Percentiles rank a stretch among this genome's conserved stretches.
phyloP scores from a whole-genome alignment of 2,113 vertebrate species.

The Aspiorhynchus laticeps region DNA sequence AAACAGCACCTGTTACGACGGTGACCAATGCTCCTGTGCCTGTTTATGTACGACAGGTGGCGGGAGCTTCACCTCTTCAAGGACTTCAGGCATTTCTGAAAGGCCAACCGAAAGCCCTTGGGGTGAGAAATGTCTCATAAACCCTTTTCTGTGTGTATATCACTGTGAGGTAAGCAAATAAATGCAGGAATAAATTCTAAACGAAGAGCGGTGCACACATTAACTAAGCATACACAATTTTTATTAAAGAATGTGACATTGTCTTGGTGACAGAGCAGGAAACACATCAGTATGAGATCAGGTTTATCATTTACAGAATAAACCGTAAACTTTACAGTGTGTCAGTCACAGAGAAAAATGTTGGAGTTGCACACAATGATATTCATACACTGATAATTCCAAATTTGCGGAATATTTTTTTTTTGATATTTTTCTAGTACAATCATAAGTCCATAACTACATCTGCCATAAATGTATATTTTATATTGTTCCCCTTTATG shows the following conservation, averaged over 20 bases:
- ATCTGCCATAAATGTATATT: no score
- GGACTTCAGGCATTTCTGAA: background rate
- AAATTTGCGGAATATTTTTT: no score
- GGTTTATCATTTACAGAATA: background rate
- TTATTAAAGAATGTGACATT: background rate
- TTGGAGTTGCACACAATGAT: background rate
- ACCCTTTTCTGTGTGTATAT: background rate
- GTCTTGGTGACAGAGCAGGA: background rate
- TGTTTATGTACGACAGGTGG: background rate
- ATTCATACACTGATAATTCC: no score
- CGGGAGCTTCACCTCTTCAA: background rate
- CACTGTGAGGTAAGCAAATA: background rate
- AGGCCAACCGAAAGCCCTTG: background rate
- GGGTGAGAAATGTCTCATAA: background rate
- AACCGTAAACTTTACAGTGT: background rate
- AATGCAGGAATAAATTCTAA: background rate
- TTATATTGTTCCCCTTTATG: background rate
- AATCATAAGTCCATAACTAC: no score
- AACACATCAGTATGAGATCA: background rate
- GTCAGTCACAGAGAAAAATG: background rate
- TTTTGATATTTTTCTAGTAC: no score
- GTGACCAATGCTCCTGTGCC: background rate
- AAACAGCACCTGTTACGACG: background rate
- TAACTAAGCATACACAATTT: background rate
- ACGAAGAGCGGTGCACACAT: no score